These are phyloP conservation scores for Micoletzkya japonica DNA, from an alignment of 2,888 invertebrate genomes.

Conservation along the genomic window DNA sequence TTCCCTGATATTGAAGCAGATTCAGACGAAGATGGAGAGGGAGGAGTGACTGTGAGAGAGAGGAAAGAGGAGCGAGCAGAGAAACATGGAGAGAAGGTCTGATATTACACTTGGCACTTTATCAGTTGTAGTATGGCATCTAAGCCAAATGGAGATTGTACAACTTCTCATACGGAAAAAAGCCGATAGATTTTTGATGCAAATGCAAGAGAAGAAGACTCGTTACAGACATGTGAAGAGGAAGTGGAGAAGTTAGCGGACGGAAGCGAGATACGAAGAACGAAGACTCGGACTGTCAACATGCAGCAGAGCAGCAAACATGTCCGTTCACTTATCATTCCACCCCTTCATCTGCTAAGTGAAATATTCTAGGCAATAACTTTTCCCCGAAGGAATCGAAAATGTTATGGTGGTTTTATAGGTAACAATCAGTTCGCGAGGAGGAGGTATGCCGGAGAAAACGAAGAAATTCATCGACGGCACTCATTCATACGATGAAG, in stretches of 20 bases:
- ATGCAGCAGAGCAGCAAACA: constrained; percentile 52
- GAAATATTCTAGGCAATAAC: not conserved
- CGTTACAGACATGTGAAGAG: constrained; percentile 51
- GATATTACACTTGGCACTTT: too few relatives aligned
- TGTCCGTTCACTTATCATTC: constrained; percentile 38
- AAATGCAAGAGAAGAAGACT: too few relatives aligned
- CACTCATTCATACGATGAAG: constrained; percentile 45
- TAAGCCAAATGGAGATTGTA: too few relatives aligned
- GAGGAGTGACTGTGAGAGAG: constrained; percentile 55
- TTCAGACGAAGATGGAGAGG: constrained; percentile 52
- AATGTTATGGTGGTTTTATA: constrained; percentile 22
- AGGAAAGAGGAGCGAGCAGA: constrained; percentile 56
- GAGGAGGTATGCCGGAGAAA: constrained; percentile 48
- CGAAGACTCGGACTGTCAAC: constrained; percentile 56
- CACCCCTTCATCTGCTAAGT: too few relatives aligned
- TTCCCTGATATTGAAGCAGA: constrained; percentile 51
- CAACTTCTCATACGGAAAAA: too few relatives aligned
- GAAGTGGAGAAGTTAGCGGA: constrained; percentile 55
- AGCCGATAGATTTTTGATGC: too few relatives aligned
- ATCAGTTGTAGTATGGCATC: not conserved
- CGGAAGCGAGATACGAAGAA: constrained; percentile 52
- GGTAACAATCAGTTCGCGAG: constrained; percentile 51
- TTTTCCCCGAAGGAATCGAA: not conserved
- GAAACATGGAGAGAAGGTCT: constrained; percentile 57
- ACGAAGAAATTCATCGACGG: constrained; percentile 47